Evolutionary conservation across 35 echinoderm and acorn worm genomes (phyloP), one percentile per base, ranked within the genome.

Genomic region (Hemicentrotus pulcherrimus): DNA sequence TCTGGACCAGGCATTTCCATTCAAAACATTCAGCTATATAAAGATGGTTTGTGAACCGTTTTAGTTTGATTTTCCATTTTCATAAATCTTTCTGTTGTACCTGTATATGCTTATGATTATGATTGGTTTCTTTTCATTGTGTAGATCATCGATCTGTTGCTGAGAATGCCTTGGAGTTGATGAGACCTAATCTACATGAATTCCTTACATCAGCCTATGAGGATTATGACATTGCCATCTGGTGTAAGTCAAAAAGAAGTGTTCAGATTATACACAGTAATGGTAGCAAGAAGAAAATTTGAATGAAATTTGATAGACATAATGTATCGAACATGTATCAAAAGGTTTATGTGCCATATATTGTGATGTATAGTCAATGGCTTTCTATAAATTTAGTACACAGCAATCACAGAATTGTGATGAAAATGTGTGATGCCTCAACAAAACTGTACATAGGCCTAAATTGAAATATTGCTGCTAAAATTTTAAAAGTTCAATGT

Each of bases 191-290:
- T 59, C 92, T 99, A 4, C 98, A 99, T 94, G 98, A 99, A 48
- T 99, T 99, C 61, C 97, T 99, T 6, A 98, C 98, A 24, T 86
- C 97, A 86, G 98, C 98, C 15, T 98, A 99, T 94, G 94, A 99
- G 70, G 41, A 99, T 55, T 99, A 99, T 86, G 98, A 99, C 35
- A 99, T 99, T 94, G 98, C 97, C 14, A 99, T 99, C 61, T 99
- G 98, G 98, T 99, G 98, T 99, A 96, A 99, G 98, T 99, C 60
- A 88, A n/a, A 28, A 8, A 78, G n/a, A 78, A 78, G 16, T 10
- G 13, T 70, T 86, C 10, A 24, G 61, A 47, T 28, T 32, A 55
- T 55, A 10, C 0, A 55, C 15, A 55, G 50, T 55, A 55, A 55
- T 55, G 50, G 10, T 55, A 15, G 50, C 50, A 55, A 55, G 15